phyloP scores from a whole-genome alignment of 1,140 invertebrate genomes.

The Drosophila setifemur region DNA sequence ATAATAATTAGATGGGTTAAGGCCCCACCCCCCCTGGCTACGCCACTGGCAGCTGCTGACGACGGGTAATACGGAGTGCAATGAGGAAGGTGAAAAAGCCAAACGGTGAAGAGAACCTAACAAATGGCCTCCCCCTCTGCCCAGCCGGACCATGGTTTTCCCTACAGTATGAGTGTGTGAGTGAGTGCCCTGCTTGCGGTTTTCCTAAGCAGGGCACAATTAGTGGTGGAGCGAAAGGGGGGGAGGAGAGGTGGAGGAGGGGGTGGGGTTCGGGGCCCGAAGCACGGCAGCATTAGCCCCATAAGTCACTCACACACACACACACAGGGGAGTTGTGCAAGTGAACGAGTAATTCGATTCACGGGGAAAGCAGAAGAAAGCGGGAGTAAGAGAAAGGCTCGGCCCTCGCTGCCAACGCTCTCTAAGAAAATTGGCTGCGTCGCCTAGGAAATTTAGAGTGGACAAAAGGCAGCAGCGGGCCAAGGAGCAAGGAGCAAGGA shows the following conservation, averaged over 20 bases:
- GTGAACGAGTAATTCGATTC: slow-evolving; percentile 67
- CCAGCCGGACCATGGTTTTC: slow-evolving; percentile 11
- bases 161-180: slow-evolving; percentile 2
- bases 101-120: slow-evolving; percentile 51
- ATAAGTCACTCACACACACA: slow-evolving; percentile 64
- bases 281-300: slow-evolving; percentile 65
- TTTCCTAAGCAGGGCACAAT: slow-evolving; percentile 68
- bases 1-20: slow-evolving; percentile 16
- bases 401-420: slow-evolving; percentile 25
- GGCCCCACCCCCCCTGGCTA: not conserved
- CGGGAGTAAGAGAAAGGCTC: slow-evolving; percentile 32
- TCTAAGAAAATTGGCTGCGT: slow-evolving; percentile 72
- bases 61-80: slow-evolving; percentile 17
- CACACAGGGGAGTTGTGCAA: slow-evolving; percentile 16
- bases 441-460: slow-evolving; percentile 70
- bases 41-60: slow-evolving; percentile 8
- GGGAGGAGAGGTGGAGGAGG: not conserved
- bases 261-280: slow-evolving; percentile 18
- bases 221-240: slow-evolving; percentile 27
- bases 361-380: slow-evolving; percentile 24
- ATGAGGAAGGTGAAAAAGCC: slow-evolving; percentile 41
- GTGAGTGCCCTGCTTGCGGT: slow-evolving; percentile 19
- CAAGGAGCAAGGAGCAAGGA: slow-evolving; percentile 7
- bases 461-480: slow-evolving; percentile 49
- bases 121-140: slow-evolving; percentile 26